phyloP scores from a whole-genome alignment of 2,113 vertebrate genomes.

The Pseudopipra pipra region DNA sequence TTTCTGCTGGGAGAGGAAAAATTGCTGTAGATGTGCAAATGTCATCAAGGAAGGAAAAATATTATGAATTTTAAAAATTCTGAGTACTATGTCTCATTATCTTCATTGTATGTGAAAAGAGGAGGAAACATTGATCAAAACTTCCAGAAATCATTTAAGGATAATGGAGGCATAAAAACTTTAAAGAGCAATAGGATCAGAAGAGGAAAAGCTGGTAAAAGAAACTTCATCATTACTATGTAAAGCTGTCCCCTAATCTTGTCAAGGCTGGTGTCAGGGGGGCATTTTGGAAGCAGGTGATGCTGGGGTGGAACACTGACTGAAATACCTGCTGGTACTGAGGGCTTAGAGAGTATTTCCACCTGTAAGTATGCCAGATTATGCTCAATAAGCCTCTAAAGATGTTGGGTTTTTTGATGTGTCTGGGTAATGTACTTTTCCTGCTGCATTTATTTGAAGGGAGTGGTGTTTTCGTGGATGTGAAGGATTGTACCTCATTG shows the following conservation, averaged over 20 bases:
- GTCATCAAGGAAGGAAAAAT: not conserved
- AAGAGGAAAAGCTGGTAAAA: not conserved
- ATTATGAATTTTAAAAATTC: not conserved
- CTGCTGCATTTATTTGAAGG: not conserved
- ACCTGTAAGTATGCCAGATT: constrained; percentile 3
- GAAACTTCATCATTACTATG: not conserved
- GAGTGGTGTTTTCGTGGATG: not conserved
- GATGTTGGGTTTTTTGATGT: not conserved
- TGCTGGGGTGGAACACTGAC: not conserved
- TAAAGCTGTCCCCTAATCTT: not conserved
- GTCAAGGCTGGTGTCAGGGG: not conserved
- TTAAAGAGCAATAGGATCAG: not conserved
- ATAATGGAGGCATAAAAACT: not conserved
- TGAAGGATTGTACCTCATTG: not conserved
- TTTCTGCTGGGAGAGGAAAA: not conserved
- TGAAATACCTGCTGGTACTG: not conserved
- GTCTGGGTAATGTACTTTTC: not conserved
- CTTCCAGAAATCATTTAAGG: not conserved
- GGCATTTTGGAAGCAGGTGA: not conserved
- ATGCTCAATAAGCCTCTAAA: constrained; percentile 40
- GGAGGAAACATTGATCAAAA: not conserved
- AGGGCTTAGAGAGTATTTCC: constrained; percentile 43
- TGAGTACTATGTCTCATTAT: not conserved
- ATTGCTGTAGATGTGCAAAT: not conserved
- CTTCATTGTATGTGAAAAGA: not conserved